Evolutionary conservation across 1,140 invertebrate species (phyloP).

Genomic region (Triops longicaudatus): DNA sequence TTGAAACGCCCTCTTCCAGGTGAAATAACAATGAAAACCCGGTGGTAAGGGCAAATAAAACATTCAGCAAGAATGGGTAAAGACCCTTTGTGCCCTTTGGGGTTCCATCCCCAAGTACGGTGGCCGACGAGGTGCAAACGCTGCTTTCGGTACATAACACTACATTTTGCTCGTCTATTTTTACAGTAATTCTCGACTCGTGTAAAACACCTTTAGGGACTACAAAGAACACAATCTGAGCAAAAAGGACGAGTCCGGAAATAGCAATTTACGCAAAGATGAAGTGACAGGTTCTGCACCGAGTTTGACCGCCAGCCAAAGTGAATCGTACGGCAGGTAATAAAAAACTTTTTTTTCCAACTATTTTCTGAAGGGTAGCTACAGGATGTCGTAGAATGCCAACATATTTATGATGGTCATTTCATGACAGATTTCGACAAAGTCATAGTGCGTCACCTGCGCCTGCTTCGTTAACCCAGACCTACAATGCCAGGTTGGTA

Average conservation of each 20-base stretch:
- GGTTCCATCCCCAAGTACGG: constrained; percentile 86
- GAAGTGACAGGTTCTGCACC: constrained; percentile 66
- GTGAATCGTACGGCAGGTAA: constrained; percentile 28
- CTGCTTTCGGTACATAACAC: constrained; percentile 62
- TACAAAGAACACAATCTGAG: constrained; percentile 77
- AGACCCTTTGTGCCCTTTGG: constrained; percentile 77
- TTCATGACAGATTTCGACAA: constrained; percentile 12
- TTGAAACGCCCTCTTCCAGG: background rate
- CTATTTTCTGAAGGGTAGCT: background rate
- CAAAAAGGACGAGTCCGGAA: constrained; percentile 41
- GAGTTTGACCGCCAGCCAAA: constrained; percentile 42
- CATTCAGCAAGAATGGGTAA: background rate
- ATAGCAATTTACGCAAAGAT: constrained; percentile 42
- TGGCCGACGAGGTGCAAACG: constrained; percentile 87
- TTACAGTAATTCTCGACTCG: constrained; percentile 30
- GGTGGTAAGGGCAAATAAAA: background rate
- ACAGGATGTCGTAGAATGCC: too few relatives aligned
- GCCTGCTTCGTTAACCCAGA: background rate
- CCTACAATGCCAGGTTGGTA: constrained; percentile 9
- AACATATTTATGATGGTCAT: too few relatives aligned
- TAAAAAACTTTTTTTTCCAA: constrained; percentile 29
- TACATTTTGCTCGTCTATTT: constrained; percentile 19
- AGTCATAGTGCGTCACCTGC: constrained; percentile 18
- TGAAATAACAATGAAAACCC: background rate
- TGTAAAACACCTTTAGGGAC: constrained; percentile 47